phyloP scores from a whole-genome alignment of 37 sponge, comb jelly and placozoan species.

The Cliona cf. orientalis region DNA sequence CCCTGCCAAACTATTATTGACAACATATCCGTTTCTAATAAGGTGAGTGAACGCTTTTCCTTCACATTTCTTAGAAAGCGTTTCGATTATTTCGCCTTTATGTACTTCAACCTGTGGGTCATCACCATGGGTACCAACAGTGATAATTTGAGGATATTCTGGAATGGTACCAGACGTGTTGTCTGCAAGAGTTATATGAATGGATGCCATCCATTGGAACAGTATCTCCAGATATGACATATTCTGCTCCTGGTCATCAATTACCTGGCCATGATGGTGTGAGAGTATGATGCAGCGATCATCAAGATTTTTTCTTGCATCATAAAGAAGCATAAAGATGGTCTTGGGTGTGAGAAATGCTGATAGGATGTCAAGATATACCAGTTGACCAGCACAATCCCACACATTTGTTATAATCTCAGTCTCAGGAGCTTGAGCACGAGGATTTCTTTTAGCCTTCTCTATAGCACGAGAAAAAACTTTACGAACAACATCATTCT shows the following conservation, averaged over 20 bases:
- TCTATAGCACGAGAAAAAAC: not conserved
- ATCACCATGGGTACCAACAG: conserved; percentile 58
- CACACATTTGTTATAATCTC: conserved; percentile 43
- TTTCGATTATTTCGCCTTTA: not conserved
- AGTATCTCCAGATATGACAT: conserved; percentile 24
- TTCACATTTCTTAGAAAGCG: conserved; percentile 3
- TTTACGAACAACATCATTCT: too few species aligned
- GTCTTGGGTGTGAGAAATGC: conserved; percentile 54
- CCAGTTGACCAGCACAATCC: conserved; percentile 73
- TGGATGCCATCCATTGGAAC: conserved; percentile 47
- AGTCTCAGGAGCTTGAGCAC: not conserved
- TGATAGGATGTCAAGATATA: conserved; percentile 50
- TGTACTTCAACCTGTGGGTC: not conserved
- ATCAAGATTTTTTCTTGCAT: conserved; percentile 44
- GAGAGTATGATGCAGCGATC: not conserved
- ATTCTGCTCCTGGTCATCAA: not conserved
- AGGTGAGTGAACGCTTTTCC: conserved; percentile 28
- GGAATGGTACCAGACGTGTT: too few species aligned
- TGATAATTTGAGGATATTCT: conserved; percentile 14
- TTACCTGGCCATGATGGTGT: conserved; percentile 15
- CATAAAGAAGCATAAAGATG: conserved; percentile 55
- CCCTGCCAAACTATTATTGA: conserved; percentile 68
- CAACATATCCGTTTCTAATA: conserved; percentile 11
- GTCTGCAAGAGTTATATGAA: conserved; percentile 27
- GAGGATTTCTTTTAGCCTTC: not conserved